Percentiles rank a stretch among this genome's conserved stretches.
phyloP scores from a whole-genome alignment of 2,888 invertebrate genomes.

The Rhaphigaster nebulosa region DNA sequence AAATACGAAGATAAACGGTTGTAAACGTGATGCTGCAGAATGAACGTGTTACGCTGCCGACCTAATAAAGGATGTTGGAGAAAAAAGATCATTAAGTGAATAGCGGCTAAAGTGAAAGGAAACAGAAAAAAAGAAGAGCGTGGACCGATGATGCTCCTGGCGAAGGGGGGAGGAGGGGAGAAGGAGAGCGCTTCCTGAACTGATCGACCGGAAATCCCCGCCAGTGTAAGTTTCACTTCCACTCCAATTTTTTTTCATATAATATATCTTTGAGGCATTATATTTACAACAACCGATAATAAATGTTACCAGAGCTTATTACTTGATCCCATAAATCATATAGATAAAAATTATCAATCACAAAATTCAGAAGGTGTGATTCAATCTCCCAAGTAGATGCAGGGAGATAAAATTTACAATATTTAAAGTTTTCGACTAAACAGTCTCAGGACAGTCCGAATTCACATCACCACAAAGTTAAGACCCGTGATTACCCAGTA shows the following conservation, averaged over 20 bases:
- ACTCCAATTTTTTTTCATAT: background rate
- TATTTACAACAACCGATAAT: background rate
- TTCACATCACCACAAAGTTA: too few species aligned
- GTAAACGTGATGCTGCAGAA: background rate
- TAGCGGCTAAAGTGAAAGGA: constrained; percentile 20
- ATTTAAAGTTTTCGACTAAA: too few species aligned
- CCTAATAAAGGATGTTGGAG: constrained; percentile 11
- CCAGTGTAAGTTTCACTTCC: constrained; percentile 30
- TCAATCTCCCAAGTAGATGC: background rate
- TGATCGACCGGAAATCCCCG: constrained; percentile 21
- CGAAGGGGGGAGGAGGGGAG: background rate
- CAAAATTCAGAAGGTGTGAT: background rate
- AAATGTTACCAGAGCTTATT: background rate
- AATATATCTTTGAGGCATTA: background rate
- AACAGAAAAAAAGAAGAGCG: constrained; percentile 29
- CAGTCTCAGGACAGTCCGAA: too few species aligned
- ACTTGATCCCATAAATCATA: background rate
- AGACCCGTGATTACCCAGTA: too few species aligned
- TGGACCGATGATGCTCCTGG: background rate
- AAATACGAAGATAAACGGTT: constrained; percentile 3
- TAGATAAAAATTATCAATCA: background rate
- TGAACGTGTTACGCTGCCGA: background rate
- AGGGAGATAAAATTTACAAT: too few species aligned
- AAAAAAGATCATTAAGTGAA: constrained; percentile 42
- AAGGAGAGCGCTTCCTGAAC: background rate